Percentiles rank a stretch among this genome's conserved stretches.
These are phyloP conservation scores for Epinotia brunnichana DNA, from an alignment of 2,888 invertebrate species.

Conservation along the genomic window DNA sequence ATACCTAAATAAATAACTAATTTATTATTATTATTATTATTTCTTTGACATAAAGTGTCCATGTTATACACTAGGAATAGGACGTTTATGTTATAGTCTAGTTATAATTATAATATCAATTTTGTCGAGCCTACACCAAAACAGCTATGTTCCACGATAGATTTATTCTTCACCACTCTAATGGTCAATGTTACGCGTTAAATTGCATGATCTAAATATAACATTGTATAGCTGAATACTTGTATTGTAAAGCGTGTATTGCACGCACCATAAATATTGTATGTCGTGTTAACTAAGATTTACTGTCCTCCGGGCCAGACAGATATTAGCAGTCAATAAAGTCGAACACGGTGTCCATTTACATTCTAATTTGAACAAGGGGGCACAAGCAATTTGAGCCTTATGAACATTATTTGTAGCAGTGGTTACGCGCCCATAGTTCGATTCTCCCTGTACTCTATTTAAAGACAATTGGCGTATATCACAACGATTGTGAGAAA, in stretches of 20 bases:
- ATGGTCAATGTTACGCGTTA: constrained; percentile 1
- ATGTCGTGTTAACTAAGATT: constrained; percentile 70
- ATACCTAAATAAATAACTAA: too few relatives aligned
- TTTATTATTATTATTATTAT: too few relatives aligned
- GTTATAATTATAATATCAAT: too few relatives aligned
- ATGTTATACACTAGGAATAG: too few relatives aligned
- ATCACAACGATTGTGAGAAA: too few relatives aligned
- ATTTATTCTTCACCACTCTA: neutral
- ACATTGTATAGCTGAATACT: constrained; percentile 50
- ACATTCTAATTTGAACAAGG: constrained; percentile 23
- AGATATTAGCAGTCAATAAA: constrained; percentile 72
- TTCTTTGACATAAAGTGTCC: too few relatives aligned
- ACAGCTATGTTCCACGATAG: too few relatives aligned
- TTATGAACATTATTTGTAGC: neutral
- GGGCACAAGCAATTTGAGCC: neutral
- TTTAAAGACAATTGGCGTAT: neutral
- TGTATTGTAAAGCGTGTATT: constrained; percentile 59
- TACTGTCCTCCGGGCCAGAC: constrained; percentile 64
- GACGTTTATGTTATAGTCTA: too few relatives aligned
- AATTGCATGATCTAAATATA: constrained; percentile 49
- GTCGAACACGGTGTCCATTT: constrained; percentile 65
- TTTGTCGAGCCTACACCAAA: too few relatives aligned
- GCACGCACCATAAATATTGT: constrained; percentile 72
- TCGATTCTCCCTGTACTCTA: neutral
- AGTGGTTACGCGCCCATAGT: neutral